These are phyloP conservation scores for Morone saxatilis DNA, from an alignment of 2,113 vertebrate species.

Conservation along the genomic window DNA sequence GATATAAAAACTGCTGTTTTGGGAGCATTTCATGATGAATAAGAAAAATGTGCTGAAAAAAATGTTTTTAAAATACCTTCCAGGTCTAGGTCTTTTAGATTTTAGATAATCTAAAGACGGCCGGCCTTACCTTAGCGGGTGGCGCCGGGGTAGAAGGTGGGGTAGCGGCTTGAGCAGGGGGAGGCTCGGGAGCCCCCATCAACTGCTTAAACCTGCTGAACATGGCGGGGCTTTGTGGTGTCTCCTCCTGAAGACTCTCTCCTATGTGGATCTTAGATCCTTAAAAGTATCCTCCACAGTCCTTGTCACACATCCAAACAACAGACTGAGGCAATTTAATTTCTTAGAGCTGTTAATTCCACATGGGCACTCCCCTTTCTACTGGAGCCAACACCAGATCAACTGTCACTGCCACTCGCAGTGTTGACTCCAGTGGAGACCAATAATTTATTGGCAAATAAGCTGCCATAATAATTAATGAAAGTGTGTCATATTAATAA, in stretches of 20 bases:
- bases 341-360: constrained; percentile 84
- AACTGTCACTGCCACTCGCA: constrained; percentile 21
- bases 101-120: background rate
- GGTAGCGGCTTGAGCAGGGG: constrained; percentile 6
- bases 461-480: background rate
- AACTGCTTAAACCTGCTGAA: constrained; percentile 83
- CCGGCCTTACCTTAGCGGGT: constrained; percentile 71
- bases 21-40: background rate
- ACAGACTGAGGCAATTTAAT: constrained; percentile 81
- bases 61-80: background rate
- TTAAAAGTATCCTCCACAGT: background rate
- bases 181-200: constrained; percentile 73
- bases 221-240: constrained; percentile 77
- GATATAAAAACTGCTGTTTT: background rate
- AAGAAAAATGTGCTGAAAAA: background rate
- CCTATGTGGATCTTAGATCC: background rate
- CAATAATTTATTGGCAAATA: background rate
- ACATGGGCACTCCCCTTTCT: constrained; percentile 68
- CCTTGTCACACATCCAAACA: constrained; percentile 28
- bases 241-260: background rate
- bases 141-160: constrained; percentile 38
- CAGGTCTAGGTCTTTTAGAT: background rate
- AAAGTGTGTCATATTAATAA: background rate
- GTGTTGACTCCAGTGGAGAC: background rate
- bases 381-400: constrained; percentile 38